Evolutionary conservation across 2,888 invertebrate genomes (phyloP), one percentile per base, ranked within the genome.

Genomic region (Shargacucullia verbasci): DNA sequence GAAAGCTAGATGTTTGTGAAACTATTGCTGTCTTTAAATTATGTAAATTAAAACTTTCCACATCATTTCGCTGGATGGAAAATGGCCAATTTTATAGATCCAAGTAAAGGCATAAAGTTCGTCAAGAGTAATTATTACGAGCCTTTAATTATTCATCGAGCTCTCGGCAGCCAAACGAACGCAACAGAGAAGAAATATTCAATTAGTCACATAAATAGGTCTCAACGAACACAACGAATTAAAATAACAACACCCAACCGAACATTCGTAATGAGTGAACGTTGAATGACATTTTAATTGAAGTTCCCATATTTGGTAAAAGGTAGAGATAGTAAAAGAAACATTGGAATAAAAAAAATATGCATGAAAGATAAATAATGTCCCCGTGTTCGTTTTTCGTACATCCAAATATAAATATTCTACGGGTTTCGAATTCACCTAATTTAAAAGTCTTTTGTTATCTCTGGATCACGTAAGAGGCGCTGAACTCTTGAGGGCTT

Each of bases 141-240:
- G 74, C 64, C 4, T 75, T 82, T 82, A 81, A 83, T 84, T 84
- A 84, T 84, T 86, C 81, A 84, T 73, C 59, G 62, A 70, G 73
- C 73, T 81, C 77, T 83, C 73, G 55, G 49, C 67, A 63, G 50
- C 59, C 25, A 43, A 74, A 67, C 45, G 70, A 76, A 76, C 29
- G 9, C 14, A 27, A 39, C 65, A 56, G 61, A 72, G 61, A 68
- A 73, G 64, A 81, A 80, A 82, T 83, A 82, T 84, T 82, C 77
- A 83, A 85, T 83, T 84, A 83, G 70, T 76, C 57, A 46, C 35
- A 31, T 39, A n/a, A 35, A 40, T 15, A 29, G 25, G 15, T 43
- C 7, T 35, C 8, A 7, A 27, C 25, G 39, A 34, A 11, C 9
- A 43, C 4, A 4, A 13, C 15, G 14, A 48, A 33, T 37, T 39